Percentiles rank a stretch among this genome's conserved stretches.
Evolutionary conservation across 2,113 vertebrate species (phyloP).

Genomic region (Xenopus tropicalis): DNA sequence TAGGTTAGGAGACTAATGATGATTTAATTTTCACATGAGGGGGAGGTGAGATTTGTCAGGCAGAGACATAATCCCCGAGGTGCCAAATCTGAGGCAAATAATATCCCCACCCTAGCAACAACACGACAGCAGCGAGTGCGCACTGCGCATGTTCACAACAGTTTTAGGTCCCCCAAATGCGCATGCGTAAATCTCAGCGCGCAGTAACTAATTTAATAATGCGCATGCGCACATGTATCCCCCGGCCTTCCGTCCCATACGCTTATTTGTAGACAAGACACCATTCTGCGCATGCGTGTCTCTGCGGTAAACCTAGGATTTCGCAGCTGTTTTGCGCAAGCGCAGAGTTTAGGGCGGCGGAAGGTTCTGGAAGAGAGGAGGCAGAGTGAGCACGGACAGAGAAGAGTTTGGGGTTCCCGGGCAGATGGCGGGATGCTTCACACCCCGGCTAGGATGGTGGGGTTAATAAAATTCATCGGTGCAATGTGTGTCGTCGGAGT

Average conservation of each 20-base stretch:
- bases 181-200: no score
- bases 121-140: neutral
- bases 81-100: neutral
- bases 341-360: neutral
- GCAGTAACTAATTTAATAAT: no score
- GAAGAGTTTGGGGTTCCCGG: constrained; percentile 49
- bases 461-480: no score
- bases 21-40: no score
- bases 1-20: no score
- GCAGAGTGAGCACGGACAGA: neutral
- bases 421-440: constrained; percentile 28
- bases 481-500: no score
- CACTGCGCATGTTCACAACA: constrained; percentile 1
- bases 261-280: no score
- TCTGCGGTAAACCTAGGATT: neutral
- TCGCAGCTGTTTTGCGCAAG: neutral
- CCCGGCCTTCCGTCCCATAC: no score
- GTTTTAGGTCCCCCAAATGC: no score
- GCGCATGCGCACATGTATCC: no score
- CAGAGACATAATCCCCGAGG: neutral
- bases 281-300: neutral
- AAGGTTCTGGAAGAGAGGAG: constrained; percentile 26
- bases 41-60: no score
- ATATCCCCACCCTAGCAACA: constrained; percentile 6
- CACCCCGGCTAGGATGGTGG: no score